These are phyloP conservation scores for Diabrotica balteata DNA, from an alignment of 2,888 invertebrate genomes.

Conservation along the genomic window DNA sequence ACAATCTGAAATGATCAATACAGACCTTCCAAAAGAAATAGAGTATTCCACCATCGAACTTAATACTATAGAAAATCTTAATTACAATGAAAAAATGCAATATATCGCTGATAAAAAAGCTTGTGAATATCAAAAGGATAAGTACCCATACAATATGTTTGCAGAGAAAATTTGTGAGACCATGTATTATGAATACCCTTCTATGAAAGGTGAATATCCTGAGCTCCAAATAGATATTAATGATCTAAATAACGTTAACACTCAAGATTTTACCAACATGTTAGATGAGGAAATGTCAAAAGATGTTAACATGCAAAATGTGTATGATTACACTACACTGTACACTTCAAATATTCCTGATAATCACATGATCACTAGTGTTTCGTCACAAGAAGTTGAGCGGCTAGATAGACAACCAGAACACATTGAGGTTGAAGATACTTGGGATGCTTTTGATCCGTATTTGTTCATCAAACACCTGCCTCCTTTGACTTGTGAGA, in stretches of 20 bases:
- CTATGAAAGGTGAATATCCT: conserved; percentile 55
- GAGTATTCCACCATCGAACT: conserved; percentile 57
- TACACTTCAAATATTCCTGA: conserved; percentile 48
- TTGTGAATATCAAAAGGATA: conserved; percentile 50
- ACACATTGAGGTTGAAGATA: conserved; percentile 63
- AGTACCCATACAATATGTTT: conserved; percentile 51
- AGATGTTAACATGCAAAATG: conserved; percentile 48
- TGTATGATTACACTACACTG: conserved; percentile 54
- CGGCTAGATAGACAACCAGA: conserved; percentile 56
- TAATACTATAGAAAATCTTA: conserved; percentile 36
- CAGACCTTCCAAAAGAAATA: conserved; percentile 48
- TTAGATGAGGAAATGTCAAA: conserved; percentile 63
- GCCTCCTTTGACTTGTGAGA: conserved; percentile 80
- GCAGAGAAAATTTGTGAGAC: conserved; percentile 55
- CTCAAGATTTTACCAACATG: conserved; percentile 63
- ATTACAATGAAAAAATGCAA: conserved; percentile 49
- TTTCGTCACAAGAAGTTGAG: conserved; percentile 50
- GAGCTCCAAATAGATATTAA: conserved; percentile 57
- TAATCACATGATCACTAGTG: conserved; percentile 53
- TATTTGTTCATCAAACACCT: conserved; percentile 92
- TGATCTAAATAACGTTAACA: conserved; percentile 57
- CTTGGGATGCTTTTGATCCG: conserved; percentile 86
- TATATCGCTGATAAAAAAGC: conserved; percentile 51
- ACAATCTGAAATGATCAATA: conserved; percentile 35
- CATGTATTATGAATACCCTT: conserved; percentile 58